Conservation (phyloP, 2,113 vertebrate species). For the Python bivittatus region DNA sequence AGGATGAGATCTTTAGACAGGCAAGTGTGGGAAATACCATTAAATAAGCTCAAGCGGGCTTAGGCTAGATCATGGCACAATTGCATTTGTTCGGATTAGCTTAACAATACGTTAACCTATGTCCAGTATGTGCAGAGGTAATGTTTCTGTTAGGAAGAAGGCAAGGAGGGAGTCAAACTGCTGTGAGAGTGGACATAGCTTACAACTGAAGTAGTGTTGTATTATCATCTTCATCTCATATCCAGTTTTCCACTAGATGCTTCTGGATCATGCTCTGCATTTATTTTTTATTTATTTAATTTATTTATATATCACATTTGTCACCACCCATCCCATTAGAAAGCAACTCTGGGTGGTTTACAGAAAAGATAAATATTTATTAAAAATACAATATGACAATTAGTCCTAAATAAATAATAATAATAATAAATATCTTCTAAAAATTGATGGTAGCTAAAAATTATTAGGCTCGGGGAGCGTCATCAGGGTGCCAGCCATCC, state of each 20-base stretch:
- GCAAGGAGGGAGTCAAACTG: not conserved
- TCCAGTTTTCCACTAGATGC: too few species aligned
- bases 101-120: not conserved
- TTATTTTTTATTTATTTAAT: too few species aligned
- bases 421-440: too few species aligned
- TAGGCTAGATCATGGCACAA: not conserved
- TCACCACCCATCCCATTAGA: too few species aligned
- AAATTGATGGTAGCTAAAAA: too few species aligned
- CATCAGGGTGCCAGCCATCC: too few species aligned
- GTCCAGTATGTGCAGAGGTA: not conserved
- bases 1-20: slow-evolving; percentile 91
- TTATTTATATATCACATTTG: too few species aligned
- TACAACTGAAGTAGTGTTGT: not conserved
- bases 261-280: not conserved
- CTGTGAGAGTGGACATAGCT: not conserved
- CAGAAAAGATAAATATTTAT: too few species aligned
- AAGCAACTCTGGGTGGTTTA: too few species aligned
- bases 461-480: too few species aligned
- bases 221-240: not conserved
- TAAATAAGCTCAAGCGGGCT: not conserved
- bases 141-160: not conserved
- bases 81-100: not conserved
- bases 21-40: slow-evolving; percentile 58
- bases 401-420: too few species aligned
- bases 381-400: too few species aligned